phyloP scores from a whole-genome alignment of 2,888 invertebrate species.

The Dryadula phaetusa region DNA sequence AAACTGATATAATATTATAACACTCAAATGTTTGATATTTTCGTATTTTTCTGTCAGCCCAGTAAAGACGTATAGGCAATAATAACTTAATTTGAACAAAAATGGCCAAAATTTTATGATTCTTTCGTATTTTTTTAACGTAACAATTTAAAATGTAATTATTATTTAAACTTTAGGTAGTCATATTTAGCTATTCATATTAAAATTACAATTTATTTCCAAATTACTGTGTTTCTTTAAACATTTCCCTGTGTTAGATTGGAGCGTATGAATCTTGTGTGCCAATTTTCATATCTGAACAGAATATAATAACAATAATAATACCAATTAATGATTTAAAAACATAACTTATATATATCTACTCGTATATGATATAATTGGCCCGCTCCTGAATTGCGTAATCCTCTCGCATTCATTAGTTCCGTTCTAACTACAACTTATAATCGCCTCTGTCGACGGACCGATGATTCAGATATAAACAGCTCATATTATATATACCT shows the following conservation, averaged over 20 bases:
- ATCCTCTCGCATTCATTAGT: slow-evolving; percentile 70
- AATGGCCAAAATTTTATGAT: too few relatives aligned
- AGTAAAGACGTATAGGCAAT: too few relatives aligned
- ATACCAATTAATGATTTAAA: not conserved
- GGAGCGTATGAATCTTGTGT: too few relatives aligned
- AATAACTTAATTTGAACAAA: too few relatives aligned
- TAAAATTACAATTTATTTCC: too few relatives aligned
- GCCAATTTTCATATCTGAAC: not conserved
- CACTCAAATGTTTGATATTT: not conserved
- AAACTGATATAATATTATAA: not conserved
- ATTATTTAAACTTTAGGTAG: too few relatives aligned
- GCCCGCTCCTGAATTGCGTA: slow-evolving; percentile 55
- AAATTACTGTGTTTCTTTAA: too few relatives aligned
- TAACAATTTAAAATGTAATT: too few relatives aligned
- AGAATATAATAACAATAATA: not conserved
- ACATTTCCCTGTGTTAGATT: too few relatives aligned
- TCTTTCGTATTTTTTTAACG: too few relatives aligned
- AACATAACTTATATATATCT: not conserved
- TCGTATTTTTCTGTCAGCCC: too few relatives aligned
- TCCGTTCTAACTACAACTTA: slow-evolving; percentile 64
- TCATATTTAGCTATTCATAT: too few relatives aligned
- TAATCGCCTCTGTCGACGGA: slow-evolving; percentile 57
- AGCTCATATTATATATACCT: not conserved
- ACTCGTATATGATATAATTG: slow-evolving; percentile 61
- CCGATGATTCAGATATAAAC: slow-evolving; percentile 14